Evolutionary conservation across 2,888 invertebrate species (phyloP).

Genomic region (Nomada lathburiana): DNA sequence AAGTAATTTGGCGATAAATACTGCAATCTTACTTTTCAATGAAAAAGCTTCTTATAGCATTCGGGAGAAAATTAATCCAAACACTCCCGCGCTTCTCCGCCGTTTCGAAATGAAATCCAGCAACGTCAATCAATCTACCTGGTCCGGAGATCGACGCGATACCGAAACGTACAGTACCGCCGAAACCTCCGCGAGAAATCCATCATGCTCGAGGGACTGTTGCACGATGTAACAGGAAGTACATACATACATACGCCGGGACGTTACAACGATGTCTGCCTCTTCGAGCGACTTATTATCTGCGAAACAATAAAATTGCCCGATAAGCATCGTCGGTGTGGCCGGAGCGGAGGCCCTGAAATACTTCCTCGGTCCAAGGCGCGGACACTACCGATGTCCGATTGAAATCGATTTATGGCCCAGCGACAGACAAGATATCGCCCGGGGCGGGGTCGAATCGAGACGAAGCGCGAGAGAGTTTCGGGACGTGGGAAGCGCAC

Average conservation of each 20-base stretch:
- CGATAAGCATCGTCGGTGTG: slow-evolving; percentile 39
- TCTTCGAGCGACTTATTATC: slow-evolving; percentile 47
- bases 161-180: not conserved
- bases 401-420: slow-evolving; percentile 72
- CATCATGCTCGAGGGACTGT: slow-evolving; percentile 2
- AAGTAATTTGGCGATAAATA: too few species aligned
- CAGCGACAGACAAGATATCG: slow-evolving; percentile 67
- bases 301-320: slow-evolving; percentile 53
- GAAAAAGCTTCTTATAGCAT: not conserved
- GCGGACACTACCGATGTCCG: slow-evolving; percentile 47
- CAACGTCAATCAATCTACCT: not conserved
- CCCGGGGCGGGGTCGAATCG: slow-evolving; percentile 75
- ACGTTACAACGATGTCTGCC: slow-evolving; percentile 16
- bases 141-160: slow-evolving; percentile 7
- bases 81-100: not conserved
- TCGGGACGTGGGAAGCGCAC: slow-evolving; percentile 76
- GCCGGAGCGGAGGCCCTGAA: slow-evolving; percentile 16
- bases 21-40: too few species aligned
- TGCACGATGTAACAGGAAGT: slow-evolving; percentile 33
- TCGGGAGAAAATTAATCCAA: not conserved
- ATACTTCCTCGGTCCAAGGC: slow-evolving; percentile 41
- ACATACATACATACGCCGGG: not conserved
- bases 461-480: slow-evolving; percentile 66
- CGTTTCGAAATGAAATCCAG: not conserved
- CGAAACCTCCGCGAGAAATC: slow-evolving; percentile 14